phyloP scores from a whole-genome alignment of 2,113 vertebrate genomes.

The Aptenodytes forsteri region DNA sequence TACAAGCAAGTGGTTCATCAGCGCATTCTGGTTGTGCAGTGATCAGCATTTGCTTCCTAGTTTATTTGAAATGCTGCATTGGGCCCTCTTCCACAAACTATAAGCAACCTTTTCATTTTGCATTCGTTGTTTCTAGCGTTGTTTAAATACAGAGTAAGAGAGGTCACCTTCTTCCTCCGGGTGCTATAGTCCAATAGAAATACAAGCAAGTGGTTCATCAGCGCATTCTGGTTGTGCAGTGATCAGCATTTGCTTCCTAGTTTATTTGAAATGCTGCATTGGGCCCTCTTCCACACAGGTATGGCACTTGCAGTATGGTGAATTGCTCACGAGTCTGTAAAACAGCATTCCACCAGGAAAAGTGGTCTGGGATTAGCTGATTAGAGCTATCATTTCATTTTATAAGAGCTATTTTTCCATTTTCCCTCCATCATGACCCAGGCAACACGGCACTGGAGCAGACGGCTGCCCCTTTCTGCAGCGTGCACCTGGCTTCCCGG shows the following conservation, averaged over 20 bases:
- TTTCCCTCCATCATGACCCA: neutral
- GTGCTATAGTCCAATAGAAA: neutral
- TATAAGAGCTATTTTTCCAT: neutral
- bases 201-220: neutral
- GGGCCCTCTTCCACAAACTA: neutral
- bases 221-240: neutral
- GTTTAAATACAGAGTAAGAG: neutral
- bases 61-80: neutral
- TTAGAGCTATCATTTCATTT: neutral
- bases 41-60: neutral
- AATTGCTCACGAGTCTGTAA: neutral
- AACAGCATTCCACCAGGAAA: neutral
- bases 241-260: neutral
- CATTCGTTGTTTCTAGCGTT: neutral
- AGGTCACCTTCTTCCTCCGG: neutral
- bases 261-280: neutral
- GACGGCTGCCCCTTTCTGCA: neutral
- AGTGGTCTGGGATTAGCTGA: neutral
- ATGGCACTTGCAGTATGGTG: neutral
- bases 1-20: neutral
- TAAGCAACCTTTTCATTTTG: neutral
- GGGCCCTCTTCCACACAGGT: neutral
- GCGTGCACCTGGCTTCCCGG: rapidly evolving
- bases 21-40: neutral
- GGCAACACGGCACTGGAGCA: rapidly evolving